Conservation (phyloP, 2,113 vertebrate species). For the Phyllopteryx taeniolatus region DNA sequence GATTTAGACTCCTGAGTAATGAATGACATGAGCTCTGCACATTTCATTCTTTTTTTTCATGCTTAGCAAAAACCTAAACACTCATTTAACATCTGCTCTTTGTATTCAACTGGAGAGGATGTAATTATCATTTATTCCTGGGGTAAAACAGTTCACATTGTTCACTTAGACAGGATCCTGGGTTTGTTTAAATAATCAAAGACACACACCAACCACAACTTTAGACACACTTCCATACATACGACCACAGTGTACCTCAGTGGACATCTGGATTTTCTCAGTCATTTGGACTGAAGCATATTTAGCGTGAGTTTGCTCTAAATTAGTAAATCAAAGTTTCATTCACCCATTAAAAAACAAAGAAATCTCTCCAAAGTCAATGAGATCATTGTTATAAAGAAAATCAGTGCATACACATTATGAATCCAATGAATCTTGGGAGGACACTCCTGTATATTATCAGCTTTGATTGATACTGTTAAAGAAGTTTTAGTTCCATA, state of each 20-base stretch:
- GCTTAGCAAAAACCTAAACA: neutral
- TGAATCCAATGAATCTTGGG: too few relatives aligned
- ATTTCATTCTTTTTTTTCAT: neutral
- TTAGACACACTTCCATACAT: neutral
- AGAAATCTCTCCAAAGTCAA: too few relatives aligned
- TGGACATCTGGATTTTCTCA: neutral
- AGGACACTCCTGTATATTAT: too few relatives aligned
- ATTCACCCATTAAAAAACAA: too few relatives aligned
- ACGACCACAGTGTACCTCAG: neutral
- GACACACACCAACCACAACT: neutral
- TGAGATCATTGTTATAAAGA: too few relatives aligned
- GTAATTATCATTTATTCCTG: neutral
- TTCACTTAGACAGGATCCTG: neutral
- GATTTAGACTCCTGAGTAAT: conserved; percentile 29
- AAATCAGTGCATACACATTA: too few relatives aligned
- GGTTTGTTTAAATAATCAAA: neutral
- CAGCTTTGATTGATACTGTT: too few relatives aligned
- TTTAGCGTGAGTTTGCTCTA: neutral
- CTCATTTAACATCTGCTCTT: neutral
- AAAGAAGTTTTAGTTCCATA: too few relatives aligned
- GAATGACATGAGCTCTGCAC: neutral
- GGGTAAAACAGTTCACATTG: conserved; percentile 1
- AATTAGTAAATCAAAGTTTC: neutral
- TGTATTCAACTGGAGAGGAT: neutral
- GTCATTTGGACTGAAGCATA: neutral